These are phyloP conservation scores for Taenaris catops DNA, from an alignment of 2,888 invertebrate genomes.

Conservation along the genomic window DNA sequence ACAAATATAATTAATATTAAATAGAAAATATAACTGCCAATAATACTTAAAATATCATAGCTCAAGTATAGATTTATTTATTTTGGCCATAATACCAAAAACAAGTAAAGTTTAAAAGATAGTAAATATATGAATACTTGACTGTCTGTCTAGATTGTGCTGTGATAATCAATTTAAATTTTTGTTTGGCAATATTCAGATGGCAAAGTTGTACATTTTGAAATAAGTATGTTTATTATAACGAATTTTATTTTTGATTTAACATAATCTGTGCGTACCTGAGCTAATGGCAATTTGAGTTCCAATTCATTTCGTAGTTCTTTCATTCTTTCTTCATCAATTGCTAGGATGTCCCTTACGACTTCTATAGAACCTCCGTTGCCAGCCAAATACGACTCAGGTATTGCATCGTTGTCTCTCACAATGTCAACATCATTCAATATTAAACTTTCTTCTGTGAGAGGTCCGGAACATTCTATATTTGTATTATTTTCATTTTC, in stretches of 20 bases:
- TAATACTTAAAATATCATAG: no score
- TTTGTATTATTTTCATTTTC: constrained; percentile 76
- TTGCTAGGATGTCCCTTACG: constrained; percentile 76
- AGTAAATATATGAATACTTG: no score
- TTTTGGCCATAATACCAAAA: no score
- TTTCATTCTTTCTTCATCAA: constrained; percentile 85
- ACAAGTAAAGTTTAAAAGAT: no score
- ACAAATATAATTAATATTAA: no score
- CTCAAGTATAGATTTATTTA: no score
- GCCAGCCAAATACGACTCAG: constrained; percentile 59
- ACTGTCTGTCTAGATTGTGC: no score
- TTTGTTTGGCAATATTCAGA: no score
- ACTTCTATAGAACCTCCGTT: constrained; percentile 74
- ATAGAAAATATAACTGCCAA: no score
- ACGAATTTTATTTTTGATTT: neutral
- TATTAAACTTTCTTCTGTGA: constrained; percentile 52
- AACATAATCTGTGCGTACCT: constrained; percentile 64
- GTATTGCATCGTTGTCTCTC: constrained; percentile 42
- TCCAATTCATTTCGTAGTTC: constrained; percentile 85
- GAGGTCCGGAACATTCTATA: constrained; percentile 67
- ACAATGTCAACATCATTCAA: constrained; percentile 38
- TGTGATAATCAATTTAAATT: no score
- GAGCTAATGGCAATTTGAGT: constrained; percentile 85
- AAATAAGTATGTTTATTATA: no score
- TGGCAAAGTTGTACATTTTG: no score